Base-by-base conservation (phyloP, 2,113 vertebrate species). In the Rousettus leschenaultii region DNA sequence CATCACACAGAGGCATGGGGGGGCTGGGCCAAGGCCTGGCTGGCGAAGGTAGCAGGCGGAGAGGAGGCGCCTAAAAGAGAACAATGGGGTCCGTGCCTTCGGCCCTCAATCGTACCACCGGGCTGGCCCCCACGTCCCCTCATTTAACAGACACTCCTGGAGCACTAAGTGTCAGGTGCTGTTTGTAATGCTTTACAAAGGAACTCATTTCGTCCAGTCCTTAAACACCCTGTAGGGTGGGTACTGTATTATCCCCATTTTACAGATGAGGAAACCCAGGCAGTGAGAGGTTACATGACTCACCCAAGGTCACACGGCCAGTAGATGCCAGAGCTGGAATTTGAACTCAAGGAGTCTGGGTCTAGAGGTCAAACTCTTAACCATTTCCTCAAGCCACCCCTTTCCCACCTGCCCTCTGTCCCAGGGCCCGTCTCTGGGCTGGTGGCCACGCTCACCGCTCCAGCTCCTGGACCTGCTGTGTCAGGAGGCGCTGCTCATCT, bases 51-150 rank as follows among this genome's bases (percentile, higher is more conserved):
- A 35, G 16, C 82, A 80, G 55, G 74, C 80, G 38, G 57, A 89
- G 19, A 0, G 0, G n/a, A 97, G 96, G 59, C 78, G 95, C 95
- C 98, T 98, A 71, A 70, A 87, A 90, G 15, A n/a, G 19, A 80
- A 83, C 8, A 12, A 5, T 7, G 8, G 13, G 12, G 43, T 53
- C 78, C n/a, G 12, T 38, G 70, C 43, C 30, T 51, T 65, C 18
- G 9, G 40, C 7, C n/a, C 19, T 10, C 51, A 45, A 4, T 2
- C 0, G 26, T 12, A n/a, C 53, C 7, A 5, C 48, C 24, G n/a
- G 75, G 63, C 80, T 26, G 66, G 28, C 2, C 7, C 19, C 66
- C 59, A 35, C 1, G 0, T 1, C 7, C 51, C 21, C 51, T 21
- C 38, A 40, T 38, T 18, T 4, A 40, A 9, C 18, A 24, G 28